These are phyloP conservation scores for Eupithecia vulgata DNA, from an alignment of 2,888 invertebrate genomes.

Conservation along the genomic window DNA sequence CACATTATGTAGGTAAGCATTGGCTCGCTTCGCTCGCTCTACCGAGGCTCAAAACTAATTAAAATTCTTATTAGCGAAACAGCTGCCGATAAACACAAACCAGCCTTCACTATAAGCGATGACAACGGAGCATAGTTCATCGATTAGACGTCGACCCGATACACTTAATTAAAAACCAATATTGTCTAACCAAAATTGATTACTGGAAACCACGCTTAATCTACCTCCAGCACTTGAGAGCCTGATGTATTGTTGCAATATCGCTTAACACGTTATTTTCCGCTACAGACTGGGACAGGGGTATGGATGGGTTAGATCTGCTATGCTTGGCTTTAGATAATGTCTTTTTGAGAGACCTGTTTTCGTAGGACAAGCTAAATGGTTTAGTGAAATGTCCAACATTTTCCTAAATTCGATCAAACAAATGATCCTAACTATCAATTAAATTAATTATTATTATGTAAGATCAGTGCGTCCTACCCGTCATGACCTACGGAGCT, in stretches of 20 bases:
- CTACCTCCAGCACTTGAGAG: conserved; percentile 50
- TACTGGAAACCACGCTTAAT: conserved; percentile 66
- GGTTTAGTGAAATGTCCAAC: too few species aligned
- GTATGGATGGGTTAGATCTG: background rate
- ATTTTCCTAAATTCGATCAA: too few species aligned
- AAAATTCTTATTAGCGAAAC: conserved; percentile 43
- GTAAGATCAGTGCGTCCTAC: too few species aligned
- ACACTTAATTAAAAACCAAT: conserved; percentile 84
- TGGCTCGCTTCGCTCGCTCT: background rate
- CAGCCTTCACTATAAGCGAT: conserved; percentile 51
- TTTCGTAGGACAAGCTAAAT: background rate
- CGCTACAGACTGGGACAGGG: background rate
- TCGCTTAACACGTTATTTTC: conserved; percentile 39
- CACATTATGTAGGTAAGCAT: background rate
- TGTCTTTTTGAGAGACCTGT: background rate
- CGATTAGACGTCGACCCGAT: conserved; percentile 69
- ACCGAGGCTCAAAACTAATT: conserved; percentile 29
- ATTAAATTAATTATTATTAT: too few species aligned
- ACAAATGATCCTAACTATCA: background rate
- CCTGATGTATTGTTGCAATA: conserved; percentile 47
- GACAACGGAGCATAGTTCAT: conserved; percentile 62
- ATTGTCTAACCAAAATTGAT: conserved; percentile 83
- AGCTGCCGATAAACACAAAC: conserved; percentile 52
- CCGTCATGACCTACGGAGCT: too few species aligned
- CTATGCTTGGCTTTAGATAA: background rate